These are phyloP conservation scores for Drosophila albomicans DNA, from an alignment of 1,140 invertebrate species.

Conservation along the genomic window DNA sequence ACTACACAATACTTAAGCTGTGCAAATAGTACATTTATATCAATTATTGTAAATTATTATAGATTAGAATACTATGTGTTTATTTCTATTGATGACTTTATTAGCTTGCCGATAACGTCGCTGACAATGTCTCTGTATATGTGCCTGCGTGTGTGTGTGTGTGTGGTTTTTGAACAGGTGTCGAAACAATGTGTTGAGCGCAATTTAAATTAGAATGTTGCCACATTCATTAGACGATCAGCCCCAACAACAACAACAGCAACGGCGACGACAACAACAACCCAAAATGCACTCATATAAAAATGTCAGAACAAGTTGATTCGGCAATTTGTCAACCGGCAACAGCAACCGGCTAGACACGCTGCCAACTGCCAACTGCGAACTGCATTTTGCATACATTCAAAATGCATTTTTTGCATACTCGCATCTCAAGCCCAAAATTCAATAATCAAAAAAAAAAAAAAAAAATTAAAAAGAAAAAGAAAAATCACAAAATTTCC, in stretches of 20 bases:
- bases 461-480: background rate
- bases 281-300: slow-evolving; percentile 59
- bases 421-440: slow-evolving; percentile 44
- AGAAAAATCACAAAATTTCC: slow-evolving; percentile 43
- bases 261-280: slow-evolving; percentile 33
- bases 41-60: background rate
- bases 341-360: slow-evolving; percentile 62
- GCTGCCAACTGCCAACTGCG: slow-evolving; percentile 11
- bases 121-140: background rate
- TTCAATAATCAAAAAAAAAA: slow-evolving; percentile 19
- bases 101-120: background rate
- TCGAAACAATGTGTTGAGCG: slow-evolving; percentile 78
- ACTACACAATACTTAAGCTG: no score
- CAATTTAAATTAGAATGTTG: slow-evolving; percentile 81
- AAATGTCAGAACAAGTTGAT: slow-evolving; percentile 81
- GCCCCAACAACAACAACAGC: slow-evolving; percentile 53
- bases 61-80: background rate
- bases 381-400: slow-evolving; percentile 66
- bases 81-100: slow-evolving; percentile 21
- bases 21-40: no score
- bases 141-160: background rate
- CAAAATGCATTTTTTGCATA: slow-evolving; percentile 73
- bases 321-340: slow-evolving; percentile 77
- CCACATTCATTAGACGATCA: slow-evolving; percentile 69
- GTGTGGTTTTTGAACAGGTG: slow-evolving; percentile 57